These are phyloP conservation scores for Podiceps cristatus DNA, from an alignment of 2,113 vertebrate species.

Conservation along the genomic window DNA sequence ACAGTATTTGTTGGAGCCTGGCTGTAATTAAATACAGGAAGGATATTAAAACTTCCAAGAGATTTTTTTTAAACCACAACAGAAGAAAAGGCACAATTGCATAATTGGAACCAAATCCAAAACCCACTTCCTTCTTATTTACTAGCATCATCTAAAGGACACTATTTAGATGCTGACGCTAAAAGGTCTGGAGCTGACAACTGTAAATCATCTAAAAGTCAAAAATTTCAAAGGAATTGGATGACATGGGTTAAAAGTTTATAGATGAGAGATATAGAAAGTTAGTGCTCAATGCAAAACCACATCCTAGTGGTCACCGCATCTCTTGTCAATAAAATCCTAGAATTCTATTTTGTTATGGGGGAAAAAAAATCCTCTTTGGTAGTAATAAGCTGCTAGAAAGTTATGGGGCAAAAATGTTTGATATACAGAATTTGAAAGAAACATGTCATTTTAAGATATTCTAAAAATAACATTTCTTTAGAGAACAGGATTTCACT, in stretches of 20 bases:
- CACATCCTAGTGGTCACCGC: slow-evolving; percentile 46
- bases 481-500: slow-evolving; percentile 15
- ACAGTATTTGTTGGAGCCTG: slow-evolving; percentile 70
- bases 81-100: slow-evolving; percentile 78
- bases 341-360: slow-evolving; percentile 38
- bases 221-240: slow-evolving; percentile 72
- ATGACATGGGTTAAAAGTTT: slow-evolving; percentile 77
- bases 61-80: slow-evolving; percentile 82
- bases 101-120: slow-evolving; percentile 83
- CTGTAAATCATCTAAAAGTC: slow-evolving; percentile 68
- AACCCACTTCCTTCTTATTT: slow-evolving; percentile 84
- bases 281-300: slow-evolving; percentile 57
- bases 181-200: slow-evolving; percentile 72
- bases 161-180: slow-evolving; percentile 77
- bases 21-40: slow-evolving; percentile 83
- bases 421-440: not conserved
- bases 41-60: slow-evolving; percentile 82
- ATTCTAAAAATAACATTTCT: slow-evolving; percentile 8
- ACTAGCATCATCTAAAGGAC: slow-evolving; percentile 81
- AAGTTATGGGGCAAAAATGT: slow-evolving; percentile 13
- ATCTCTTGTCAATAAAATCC: not conserved
- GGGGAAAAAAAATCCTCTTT: slow-evolving; percentile 3
- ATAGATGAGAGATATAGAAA: slow-evolving; percentile 72
- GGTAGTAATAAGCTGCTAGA: slow-evolving; percentile 34
- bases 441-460: not conserved